Evolutionary conservation across 2,113 vertebrate species (phyloP).

Genomic region (Mandrillus leucophaeus): DNA sequence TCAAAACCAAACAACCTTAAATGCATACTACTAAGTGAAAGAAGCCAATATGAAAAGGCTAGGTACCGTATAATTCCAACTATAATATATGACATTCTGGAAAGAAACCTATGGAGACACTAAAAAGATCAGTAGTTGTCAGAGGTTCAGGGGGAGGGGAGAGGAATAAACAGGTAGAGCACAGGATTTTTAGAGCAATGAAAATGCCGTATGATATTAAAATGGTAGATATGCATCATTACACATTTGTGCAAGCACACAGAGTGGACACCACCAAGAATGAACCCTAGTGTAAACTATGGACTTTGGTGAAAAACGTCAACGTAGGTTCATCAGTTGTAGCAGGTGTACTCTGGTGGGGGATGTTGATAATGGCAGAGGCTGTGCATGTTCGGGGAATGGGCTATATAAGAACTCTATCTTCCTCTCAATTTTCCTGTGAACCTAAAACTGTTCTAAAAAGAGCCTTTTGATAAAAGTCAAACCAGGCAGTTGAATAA

Average conservation of each 20-base stretch:
- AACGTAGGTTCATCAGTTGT: neutral
- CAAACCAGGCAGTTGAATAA: neutral
- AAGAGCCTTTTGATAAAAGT: neutral
- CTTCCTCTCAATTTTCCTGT: neutral
- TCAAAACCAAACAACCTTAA: neutral
- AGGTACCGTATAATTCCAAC: neutral
- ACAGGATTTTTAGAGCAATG: neutral
- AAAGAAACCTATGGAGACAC: neutral
- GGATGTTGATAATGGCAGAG: neutral
- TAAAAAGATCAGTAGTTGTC: neutral
- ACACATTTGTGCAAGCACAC: neutral
- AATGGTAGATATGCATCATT: neutral
- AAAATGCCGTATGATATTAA: neutral
- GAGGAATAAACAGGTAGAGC: neutral
- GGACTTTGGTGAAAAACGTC: neutral
- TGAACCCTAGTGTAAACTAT: neutral
- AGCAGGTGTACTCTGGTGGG: neutral
- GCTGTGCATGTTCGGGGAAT: neutral
- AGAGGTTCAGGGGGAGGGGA: neutral
- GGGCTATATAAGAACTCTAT: neutral
- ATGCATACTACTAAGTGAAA: neutral
- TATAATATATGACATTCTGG: neutral
- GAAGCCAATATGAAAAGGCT: neutral
- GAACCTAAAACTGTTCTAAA: neutral
- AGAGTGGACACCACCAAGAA: neutral